phyloP scores from a whole-genome alignment of 2,113 vertebrate species.

The Puntigrus tetrazona region DNA sequence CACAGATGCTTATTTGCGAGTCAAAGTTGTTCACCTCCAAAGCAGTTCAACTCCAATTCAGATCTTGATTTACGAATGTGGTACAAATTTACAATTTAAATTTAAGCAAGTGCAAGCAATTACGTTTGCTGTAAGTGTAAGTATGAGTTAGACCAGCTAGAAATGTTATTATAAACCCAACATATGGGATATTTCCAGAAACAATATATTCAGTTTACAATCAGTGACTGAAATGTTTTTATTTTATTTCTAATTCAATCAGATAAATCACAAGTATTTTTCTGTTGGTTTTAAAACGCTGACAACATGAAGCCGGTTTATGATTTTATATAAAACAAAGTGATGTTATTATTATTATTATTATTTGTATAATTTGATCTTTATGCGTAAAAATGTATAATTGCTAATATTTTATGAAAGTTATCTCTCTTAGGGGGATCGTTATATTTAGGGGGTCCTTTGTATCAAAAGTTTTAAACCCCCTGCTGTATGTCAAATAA shows the following conservation, averaged over 20 bases:
- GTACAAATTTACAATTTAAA: not conserved
- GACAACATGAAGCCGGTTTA: not conserved
- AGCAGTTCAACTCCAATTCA: not conserved
- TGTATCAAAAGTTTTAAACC: not conserved
- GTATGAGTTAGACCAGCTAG: not conserved
- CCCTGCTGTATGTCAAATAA: not conserved
- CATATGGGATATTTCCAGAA: not conserved
- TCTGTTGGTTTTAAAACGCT: not conserved
- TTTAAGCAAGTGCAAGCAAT: not conserved
- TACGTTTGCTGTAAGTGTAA: not conserved
- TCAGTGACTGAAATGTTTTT: not conserved
- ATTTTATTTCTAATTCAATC: not conserved
- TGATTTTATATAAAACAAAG: not conserved
- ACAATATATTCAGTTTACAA: not conserved
- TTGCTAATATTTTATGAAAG: not conserved
- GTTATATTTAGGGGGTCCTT: not conserved
- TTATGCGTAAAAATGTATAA: not conserved
- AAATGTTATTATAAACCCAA: not conserved
- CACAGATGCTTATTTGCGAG: not conserved
- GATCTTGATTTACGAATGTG: not conserved
- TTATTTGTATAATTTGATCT: not conserved
- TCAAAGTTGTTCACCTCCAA: not conserved
- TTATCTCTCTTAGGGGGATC: not conserved
- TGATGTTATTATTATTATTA: not conserved
- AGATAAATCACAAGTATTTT: not conserved